phyloP scores from a whole-genome alignment of 2,113 vertebrate genomes.

The Hydropotes inermis region DNA sequence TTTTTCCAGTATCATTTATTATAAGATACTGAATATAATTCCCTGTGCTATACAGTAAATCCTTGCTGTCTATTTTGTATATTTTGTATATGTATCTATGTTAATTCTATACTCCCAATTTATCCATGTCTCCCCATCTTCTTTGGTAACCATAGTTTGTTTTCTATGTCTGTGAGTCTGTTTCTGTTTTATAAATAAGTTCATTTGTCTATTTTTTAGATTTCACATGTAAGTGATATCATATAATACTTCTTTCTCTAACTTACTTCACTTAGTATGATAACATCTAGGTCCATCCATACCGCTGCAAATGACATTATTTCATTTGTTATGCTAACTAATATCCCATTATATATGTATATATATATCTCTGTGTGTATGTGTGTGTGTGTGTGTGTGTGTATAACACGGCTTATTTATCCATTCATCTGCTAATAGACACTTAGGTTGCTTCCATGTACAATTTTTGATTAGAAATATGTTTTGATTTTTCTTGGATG shows the following conservation, averaged over 20 bases:
- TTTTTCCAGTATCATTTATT: neutral
- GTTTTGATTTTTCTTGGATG: neutral
- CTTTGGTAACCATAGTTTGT: neutral
- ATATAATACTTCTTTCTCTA: neutral
- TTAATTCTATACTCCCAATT: neutral
- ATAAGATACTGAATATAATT: neutral
- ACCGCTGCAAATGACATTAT: neutral
- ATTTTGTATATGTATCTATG: neutral
- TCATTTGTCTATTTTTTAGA: neutral
- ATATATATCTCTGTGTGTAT: neutral
- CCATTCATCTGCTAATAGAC: neutral
- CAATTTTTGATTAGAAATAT: neutral
- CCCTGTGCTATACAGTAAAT: neutral
- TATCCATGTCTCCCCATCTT: neutral
- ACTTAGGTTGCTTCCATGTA: neutral
- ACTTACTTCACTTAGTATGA: neutral
- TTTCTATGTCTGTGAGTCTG: neutral
- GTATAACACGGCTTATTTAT: neutral
- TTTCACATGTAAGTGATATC: neutral
- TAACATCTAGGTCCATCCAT: neutral
- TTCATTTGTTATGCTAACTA: neutral
- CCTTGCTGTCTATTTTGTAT: neutral
- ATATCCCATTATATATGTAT: neutral
- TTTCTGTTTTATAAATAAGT: neutral
- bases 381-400: accelerated